Conservation (phyloP, 2,113 vertebrate genomes). For the Progne subis region DNA sequence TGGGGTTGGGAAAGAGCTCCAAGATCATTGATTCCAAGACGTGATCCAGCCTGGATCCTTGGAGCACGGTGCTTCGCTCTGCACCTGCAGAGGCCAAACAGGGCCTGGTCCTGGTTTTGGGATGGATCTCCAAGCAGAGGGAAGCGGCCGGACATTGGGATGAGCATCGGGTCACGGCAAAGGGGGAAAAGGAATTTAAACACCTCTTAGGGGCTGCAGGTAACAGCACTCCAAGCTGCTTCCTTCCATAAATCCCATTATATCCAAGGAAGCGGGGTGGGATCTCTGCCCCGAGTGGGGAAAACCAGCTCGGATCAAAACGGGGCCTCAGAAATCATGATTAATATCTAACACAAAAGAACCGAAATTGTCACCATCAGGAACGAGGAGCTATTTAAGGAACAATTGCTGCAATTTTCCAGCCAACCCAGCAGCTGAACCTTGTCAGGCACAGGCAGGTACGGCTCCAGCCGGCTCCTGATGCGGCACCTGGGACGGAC, state of each 20-base stretch:
- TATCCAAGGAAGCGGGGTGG: background rate
- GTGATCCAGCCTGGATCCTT: rapidly evolving
- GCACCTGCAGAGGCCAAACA: rapidly evolving
- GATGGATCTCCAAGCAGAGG: rapidly evolving
- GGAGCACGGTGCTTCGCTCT: rapidly evolving
- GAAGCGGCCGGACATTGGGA: rapidly evolving
- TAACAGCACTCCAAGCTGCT: rapidly evolving
- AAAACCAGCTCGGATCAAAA: background rate
- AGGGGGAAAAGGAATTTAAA: background rate
- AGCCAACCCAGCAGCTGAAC: background rate
- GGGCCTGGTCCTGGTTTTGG: rapidly evolving
- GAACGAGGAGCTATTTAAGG: slow-evolving; percentile 37
- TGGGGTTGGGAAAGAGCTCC: background rate
- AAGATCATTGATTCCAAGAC: background rate
- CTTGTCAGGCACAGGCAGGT: background rate
- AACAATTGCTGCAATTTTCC: slow-evolving; percentile 49
- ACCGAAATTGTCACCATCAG: background rate
- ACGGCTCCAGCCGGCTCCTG: background rate
- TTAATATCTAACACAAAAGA: slow-evolving; percentile 25
- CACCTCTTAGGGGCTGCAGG: background rate
- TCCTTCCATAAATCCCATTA: background rate
- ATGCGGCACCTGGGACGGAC: background rate
- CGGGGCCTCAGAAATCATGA: background rate
- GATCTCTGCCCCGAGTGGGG: background rate
- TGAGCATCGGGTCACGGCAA: rapidly evolving